A percentile compares a stretch with the other conserved stretches of the same genome.
These are phyloP conservation scores for Tipula lateralis DNA, from an alignment of 2,888 invertebrate genomes.

Conservation along the genomic window DNA sequence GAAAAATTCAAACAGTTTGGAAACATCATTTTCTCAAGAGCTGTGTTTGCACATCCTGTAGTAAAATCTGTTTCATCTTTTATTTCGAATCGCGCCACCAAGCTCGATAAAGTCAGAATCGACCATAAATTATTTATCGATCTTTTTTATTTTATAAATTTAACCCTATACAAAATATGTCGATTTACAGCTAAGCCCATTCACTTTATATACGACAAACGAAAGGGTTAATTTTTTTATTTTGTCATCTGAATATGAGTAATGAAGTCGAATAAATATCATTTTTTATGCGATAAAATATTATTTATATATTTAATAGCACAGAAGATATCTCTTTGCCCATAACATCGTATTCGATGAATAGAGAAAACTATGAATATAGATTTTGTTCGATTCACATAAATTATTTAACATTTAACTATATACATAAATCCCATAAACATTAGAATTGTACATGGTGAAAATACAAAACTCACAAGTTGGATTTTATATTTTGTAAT, in stretches of 20 bases:
- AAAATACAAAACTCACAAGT: conserved; percentile 24
- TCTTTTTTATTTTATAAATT: neutral
- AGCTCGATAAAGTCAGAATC: neutral
- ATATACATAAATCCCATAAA: neutral
- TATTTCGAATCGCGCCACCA: neutral
- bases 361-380: neutral
- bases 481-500: neutral
- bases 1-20: too few relatives aligned
- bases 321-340: neutral
- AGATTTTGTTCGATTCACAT: neutral
- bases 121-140: neutral
- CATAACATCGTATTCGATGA: neutral
- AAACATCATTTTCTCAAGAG: too few relatives aligned
- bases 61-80: neutral
- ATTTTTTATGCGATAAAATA: neutral
- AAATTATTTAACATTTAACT: neutral
- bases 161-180: neutral
- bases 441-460: conserved; percentile 19
- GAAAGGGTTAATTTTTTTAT: neutral
- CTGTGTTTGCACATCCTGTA: neutral
- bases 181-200: neutral
- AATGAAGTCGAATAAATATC: neutral
- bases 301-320: conserved; percentile 6
- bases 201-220: neutral
- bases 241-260: conserved; percentile 13